phyloP scores from a whole-genome alignment of 92 coral and sea anemone species.

The Porites lobata region DNA sequence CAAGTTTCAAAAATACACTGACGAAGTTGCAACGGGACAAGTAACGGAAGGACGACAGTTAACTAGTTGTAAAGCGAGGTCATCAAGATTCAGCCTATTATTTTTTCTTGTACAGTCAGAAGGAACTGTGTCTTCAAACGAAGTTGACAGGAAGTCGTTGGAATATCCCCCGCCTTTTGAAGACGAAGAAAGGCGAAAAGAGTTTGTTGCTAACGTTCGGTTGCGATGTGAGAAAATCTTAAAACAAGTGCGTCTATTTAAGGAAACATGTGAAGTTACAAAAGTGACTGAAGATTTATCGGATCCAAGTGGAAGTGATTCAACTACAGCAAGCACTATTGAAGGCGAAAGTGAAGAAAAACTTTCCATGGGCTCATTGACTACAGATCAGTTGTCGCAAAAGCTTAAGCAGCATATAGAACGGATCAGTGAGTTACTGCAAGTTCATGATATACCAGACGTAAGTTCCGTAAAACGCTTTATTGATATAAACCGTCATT shows the following conservation, averaged over 20 bases:
- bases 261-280: neutral
- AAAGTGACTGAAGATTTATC: neutral
- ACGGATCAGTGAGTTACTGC: neutral
- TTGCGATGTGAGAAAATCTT: constrained; percentile 1
- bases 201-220: constrained; percentile 18
- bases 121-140: neutral
- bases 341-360: neutral
- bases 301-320: neutral
- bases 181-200: constrained; percentile 1
- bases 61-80: neutral
- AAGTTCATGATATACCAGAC: neutral
- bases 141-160: neutral
- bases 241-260: neutral
- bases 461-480: neutral
- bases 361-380: neutral
- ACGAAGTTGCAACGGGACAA: neutral
- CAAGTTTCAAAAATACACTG: neutral
- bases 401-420: neutral
- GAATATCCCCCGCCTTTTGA: neutral
- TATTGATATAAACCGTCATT: neutral
- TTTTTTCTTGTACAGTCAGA: neutral
- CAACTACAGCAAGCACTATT: neutral
- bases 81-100: neutral
- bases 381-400: neutral
- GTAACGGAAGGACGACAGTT: neutral